Evolutionary conservation across 2,888 invertebrate genomes (phyloP).

Genomic region (Polyploca ridens): DNA sequence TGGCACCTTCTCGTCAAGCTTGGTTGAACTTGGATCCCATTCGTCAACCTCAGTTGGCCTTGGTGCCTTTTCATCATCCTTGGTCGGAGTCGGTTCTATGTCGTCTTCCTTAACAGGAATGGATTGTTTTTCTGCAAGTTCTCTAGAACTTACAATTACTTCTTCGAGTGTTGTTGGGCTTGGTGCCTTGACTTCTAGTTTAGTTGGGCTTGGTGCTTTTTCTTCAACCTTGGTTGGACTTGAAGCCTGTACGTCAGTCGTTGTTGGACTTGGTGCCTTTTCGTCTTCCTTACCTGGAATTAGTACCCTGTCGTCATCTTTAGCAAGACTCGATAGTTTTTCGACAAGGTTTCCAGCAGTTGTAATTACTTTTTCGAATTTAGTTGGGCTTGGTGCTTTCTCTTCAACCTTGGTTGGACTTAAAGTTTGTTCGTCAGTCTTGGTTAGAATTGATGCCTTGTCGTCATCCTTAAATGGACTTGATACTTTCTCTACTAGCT

Average conservation of each 20-base stretch:
- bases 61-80: constrained; percentile 13
- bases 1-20: too few species aligned
- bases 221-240: constrained; percentile 17
- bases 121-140: constrained; percentile 14
- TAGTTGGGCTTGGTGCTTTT: constrained; percentile 12
- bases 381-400: constrained; percentile 12
- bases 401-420: constrained; percentile 17
- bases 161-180: constrained; percentile 3
- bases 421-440: not conserved
- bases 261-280: constrained; percentile 13
- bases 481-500: constrained; percentile 25
- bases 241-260: not conserved
- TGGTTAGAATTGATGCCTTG: constrained; percentile 14
- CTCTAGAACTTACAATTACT: not conserved
- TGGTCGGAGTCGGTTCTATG: too few species aligned
- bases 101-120: too few species aligned
- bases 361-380: not conserved
- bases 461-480: constrained; percentile 14
- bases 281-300: not conserved
- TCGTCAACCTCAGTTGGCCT: constrained; percentile 17
- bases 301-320: not conserved
- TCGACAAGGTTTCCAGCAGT: constrained; percentile 14
- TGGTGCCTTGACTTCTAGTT: constrained; percentile 5
- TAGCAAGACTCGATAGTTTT: constrained; percentile 14
- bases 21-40: not conserved